A percentile compares a stretch with the other conserved stretches of the same genome.
Conservation (phyloP, 2,113 vertebrate genomes). For the Nasalis larvatus region DNA sequence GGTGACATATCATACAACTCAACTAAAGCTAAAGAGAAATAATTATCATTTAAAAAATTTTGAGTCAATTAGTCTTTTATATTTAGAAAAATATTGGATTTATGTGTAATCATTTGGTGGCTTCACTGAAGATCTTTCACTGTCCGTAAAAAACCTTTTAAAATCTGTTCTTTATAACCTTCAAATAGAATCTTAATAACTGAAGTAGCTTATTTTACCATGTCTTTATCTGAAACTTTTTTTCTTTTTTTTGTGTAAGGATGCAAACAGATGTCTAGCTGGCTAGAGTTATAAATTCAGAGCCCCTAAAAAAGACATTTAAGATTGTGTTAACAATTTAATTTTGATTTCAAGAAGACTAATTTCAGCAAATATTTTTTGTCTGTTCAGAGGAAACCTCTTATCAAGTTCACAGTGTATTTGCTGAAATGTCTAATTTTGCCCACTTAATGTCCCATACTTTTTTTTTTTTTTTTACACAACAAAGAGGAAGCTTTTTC, state of each 20-base stretch:
- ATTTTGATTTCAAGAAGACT: not conserved
- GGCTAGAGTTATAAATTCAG: not conserved
- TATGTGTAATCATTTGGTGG: not conserved
- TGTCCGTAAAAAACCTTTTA: not conserved
- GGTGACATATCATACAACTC: not conserved
- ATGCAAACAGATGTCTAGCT: not conserved
- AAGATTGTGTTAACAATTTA: not conserved
- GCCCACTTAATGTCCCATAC: not conserved
- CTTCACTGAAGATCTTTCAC: not conserved
- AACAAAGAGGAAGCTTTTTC: not conserved
- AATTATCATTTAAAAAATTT: not conserved
- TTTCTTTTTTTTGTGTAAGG: not conserved
- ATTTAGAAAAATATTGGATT: not conserved
- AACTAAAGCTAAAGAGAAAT: not conserved
- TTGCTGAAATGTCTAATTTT: not conserved
- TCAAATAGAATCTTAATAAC: not conserved
- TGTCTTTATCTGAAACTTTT: not conserved
- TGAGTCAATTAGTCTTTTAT: not conserved
- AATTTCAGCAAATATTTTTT: not conserved
- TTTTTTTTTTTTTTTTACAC: not conserved
- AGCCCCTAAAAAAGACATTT: not conserved
- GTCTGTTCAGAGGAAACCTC: not conserved
- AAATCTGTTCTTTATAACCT: not conserved
- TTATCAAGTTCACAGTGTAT: not conserved
- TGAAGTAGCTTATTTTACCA: not conserved